Percentiles rank a stretch among this genome's conserved stretches.
Conservation (phyloP, 2,888 invertebrate genomes). For the Erebia epiphron region DNA sequence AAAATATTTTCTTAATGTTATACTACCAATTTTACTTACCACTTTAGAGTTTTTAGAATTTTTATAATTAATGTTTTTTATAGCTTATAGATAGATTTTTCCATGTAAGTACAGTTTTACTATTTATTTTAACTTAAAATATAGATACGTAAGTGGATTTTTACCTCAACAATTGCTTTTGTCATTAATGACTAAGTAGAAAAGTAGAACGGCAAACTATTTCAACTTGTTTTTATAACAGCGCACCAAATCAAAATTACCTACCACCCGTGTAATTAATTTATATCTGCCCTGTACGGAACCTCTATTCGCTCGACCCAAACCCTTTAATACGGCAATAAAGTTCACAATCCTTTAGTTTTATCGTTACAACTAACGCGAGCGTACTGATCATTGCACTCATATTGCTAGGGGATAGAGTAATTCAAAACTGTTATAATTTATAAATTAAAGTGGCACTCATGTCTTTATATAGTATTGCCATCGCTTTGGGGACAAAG, state of each 20-base stretch:
- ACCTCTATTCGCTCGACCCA: conserved; percentile 28
- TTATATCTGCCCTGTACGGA: conserved; percentile 40
- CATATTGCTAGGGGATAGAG: conserved; percentile 26
- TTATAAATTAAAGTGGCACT: conserved; percentile 26
- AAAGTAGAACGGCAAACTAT: conserved; percentile 29
- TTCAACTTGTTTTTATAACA: conserved; percentile 33
- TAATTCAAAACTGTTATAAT: conserved; percentile 21
- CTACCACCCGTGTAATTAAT: conserved; percentile 43
- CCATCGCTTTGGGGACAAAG: conserved; percentile 45
- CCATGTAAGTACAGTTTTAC: too few relatives aligned
- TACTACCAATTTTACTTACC: too few relatives aligned
- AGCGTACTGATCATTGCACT: conserved; percentile 16
- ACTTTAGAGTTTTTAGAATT: too few relatives aligned
- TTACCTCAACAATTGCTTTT: too few relatives aligned
- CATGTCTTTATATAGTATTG: conserved; percentile 45
- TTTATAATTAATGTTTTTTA: too few relatives aligned
- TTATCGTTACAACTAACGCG: conserved; percentile 9
- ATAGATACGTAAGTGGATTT: too few relatives aligned
- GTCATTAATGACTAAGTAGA: too few relatives aligned
- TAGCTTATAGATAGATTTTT: too few relatives aligned
- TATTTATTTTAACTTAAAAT: too few relatives aligned
- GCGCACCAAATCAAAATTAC: conserved; percentile 31
- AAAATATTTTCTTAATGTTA: too few relatives aligned
- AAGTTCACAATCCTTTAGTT: conserved; percentile 22
- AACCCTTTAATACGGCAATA: conserved; percentile 29